Evolutionary conservation across 2,888 invertebrate genomes (phyloP), one percentile per base, ranked within the genome.

Genomic region (Sinopyrophorus schimmeli): DNA sequence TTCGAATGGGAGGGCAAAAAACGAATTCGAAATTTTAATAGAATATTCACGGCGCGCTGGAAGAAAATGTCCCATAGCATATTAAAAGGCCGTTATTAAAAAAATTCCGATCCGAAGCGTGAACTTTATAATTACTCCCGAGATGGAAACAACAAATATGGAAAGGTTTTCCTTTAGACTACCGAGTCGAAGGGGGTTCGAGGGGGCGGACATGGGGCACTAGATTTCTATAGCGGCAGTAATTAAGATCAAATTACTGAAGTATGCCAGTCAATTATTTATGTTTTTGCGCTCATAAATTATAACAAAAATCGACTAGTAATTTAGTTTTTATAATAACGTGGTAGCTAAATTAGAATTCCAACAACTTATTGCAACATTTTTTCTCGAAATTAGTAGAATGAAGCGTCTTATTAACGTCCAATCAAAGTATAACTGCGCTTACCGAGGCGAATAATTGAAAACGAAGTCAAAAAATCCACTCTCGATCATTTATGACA

Each of bases 371-470:
- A 40, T 37, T 32, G 39, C 26, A 26, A 31, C 44, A 35, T 46
- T 50, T 50, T 44, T 46, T 40, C 30, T 44, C 17, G 40, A 43
- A 50, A 50, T 50, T 50, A 46, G 50, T 46, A 35, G 44, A 50
- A 50, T 40, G 44, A 44, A 40, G 42, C 39, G 44, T 46, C 50
- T 50, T 44, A 50, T 50, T 50, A 50, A 50, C 50, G 50, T 44
- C 38, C 35, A 44, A 50, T 50, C 39, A 40, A 27, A 46, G 34
- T 50, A 35, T 46, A 46, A 44, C 44, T 50, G 50, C 44, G 50
- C 20, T 40, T 50, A 50, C 34, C 50, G 46, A 50, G 32, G 50
- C 50, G 50, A 23, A 44, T 50, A 50, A 50, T 50, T 50, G 50
- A 50, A 40, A 46, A 44, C 23, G 40, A 40, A 34, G 20, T 44